phyloP scores from a whole-genome alignment of 2,797 vertebrate species.

The Rhinichthys osculus region DNA sequence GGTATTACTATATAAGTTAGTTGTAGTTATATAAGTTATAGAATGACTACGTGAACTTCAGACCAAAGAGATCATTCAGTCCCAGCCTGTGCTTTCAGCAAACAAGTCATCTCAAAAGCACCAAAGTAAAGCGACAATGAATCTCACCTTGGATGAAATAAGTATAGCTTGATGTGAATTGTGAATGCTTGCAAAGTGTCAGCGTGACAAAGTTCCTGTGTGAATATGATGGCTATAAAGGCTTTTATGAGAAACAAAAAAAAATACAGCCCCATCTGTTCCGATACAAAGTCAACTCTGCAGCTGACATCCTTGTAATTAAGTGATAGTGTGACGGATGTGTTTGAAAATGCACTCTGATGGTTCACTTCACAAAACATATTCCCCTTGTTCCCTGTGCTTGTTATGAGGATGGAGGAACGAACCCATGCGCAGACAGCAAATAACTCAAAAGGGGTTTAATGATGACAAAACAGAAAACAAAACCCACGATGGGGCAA shows the following conservation, averaged over 20 bases:
- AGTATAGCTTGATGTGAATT: neutral
- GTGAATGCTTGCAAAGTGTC: neutral
- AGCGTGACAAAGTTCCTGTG: neutral
- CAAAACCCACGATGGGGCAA: too few relatives aligned
- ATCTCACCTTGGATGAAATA: neutral
- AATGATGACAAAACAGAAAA: too few relatives aligned
- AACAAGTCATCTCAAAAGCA: neutral
- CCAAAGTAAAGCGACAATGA: neutral
- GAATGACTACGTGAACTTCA: neutral
- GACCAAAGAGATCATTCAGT: neutral
- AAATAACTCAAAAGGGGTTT: too few relatives aligned
- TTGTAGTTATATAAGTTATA: neutral
- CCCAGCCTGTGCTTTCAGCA: neutral
- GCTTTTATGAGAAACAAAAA: conserved; percentile 8
- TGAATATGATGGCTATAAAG: conserved; percentile 22
- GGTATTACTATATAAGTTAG: neutral
- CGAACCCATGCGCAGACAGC: too few relatives aligned
- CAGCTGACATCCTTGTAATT: conserved; percentile 27
- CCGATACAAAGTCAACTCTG: conserved; percentile 9
- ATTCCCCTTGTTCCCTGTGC: conserved; percentile 3
- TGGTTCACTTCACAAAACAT: neutral
- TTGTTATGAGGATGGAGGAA: too few relatives aligned
- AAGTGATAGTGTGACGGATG: conserved; percentile 28
- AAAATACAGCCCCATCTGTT: conserved; percentile 21
- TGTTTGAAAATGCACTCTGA: conserved; percentile 16